Percentiles rank a stretch among this genome's conserved stretches.
phyloP scores from a whole-genome alignment of 1,140 invertebrate species.

The Zaprionus lachaisei region DNA sequence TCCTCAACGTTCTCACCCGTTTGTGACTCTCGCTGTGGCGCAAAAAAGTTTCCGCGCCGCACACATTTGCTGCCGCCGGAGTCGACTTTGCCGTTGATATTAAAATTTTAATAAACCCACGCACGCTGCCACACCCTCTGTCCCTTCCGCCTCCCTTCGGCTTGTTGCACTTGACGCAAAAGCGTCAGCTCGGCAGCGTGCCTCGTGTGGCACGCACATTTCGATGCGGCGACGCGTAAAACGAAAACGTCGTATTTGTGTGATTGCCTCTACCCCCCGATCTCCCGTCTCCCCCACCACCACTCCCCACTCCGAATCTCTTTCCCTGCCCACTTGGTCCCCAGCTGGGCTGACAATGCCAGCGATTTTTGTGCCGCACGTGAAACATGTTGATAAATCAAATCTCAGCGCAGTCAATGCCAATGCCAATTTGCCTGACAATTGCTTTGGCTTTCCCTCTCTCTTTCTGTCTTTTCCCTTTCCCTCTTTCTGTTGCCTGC shows the following conservation, averaged over 20 bases:
- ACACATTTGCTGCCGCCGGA: conserved; percentile 67
- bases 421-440: conserved; percentile 80
- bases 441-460: conserved; percentile 55
- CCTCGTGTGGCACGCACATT: conserved; percentile 66
- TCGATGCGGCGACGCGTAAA: conserved; percentile 74
- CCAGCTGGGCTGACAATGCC: conserved; percentile 71
- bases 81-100: conserved; percentile 78
- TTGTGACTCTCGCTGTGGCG: background rate
- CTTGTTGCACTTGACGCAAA: conserved; percentile 82
- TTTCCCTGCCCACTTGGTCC: conserved; percentile 37
- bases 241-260: conserved; percentile 76
- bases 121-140: conserved; percentile 42
- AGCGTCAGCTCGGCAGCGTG: conserved; percentile 63
- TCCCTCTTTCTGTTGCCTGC: background rate
- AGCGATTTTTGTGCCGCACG: conserved; percentile 55
- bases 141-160: conserved; percentile 25
- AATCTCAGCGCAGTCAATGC: conserved; percentile 78
- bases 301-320: background rate
- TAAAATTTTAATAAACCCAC: conserved; percentile 82
- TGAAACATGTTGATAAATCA: conserved; percentile 81
- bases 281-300: too few species aligned
- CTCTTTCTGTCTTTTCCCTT: background rate
- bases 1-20: too few species aligned
- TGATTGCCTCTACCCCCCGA: conserved; percentile 37
- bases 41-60: conserved; percentile 61